These are phyloP conservation scores for Drosophila fuyamai DNA, from an alignment of 1,140 invertebrate genomes.

Conservation along the genomic window DNA sequence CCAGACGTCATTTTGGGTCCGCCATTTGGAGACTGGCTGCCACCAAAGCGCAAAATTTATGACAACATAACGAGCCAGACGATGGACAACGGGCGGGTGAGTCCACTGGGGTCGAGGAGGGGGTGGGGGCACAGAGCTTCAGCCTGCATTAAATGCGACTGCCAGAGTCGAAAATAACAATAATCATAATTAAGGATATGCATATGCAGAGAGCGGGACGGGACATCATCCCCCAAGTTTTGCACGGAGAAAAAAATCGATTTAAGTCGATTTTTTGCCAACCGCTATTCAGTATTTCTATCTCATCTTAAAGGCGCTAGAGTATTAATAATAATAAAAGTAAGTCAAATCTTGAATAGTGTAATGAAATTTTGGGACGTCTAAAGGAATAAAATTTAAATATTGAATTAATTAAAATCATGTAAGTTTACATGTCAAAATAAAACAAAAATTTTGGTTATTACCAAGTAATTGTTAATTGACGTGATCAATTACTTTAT, in stretches of 20 bases:
- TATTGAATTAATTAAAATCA: too few species aligned
- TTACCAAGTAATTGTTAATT: too few species aligned
- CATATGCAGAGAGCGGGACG: conserved; percentile 55
- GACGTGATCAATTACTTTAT: too few species aligned
- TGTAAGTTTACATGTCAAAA: too few species aligned
- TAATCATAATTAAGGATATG: conserved; percentile 83
- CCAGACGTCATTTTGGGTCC: conserved; percentile 74
- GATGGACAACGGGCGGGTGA: conserved; percentile 15
- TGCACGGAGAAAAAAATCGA: conserved; percentile 6
- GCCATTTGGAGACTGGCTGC: conserved; percentile 60
- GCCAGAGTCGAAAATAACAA: conserved; percentile 79
- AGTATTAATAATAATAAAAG: too few species aligned
- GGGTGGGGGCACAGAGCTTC: conserved; percentile 12
- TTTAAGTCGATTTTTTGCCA: too few species aligned
- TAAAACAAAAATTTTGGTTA: too few species aligned
- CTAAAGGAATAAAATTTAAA: too few species aligned
- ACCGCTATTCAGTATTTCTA: too few species aligned
- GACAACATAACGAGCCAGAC: conserved; percentile 77
- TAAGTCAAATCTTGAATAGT: too few species aligned
- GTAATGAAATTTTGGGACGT: too few species aligned
- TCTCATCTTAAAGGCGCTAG: too few species aligned
- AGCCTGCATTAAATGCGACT: conserved; percentile 76
- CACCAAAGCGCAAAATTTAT: conserved; percentile 80
- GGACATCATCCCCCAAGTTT: conserved; percentile 10
- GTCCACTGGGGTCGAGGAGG: background rate